Evolutionary conservation across 2,797 vertebrate genomes (phyloP), one percentile per base, ranked within the genome.

Genomic region (Acanthurus tractus): DNA sequence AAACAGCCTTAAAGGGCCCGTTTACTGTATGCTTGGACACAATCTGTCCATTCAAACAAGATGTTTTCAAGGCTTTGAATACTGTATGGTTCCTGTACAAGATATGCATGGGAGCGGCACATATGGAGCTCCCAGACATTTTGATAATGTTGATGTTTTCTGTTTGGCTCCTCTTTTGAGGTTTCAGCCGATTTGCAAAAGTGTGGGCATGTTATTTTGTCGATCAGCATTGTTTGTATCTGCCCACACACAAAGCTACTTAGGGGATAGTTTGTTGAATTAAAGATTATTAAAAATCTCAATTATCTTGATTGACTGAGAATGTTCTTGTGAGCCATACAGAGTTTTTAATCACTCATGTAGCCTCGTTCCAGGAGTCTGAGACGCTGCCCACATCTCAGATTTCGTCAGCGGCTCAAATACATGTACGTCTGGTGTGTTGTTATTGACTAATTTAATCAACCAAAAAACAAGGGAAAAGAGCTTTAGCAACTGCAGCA

Each of bases 1-100:
- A 92, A 93, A 87, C 92, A 94, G 92, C 86, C 92, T 91, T 87
- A 86, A 89, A 88, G 81, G 82, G 81, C 79, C 80, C 70, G 52
- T 83, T 80, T 79, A 83, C 87, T 92, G 78, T 90, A 82, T 67
- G 85, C 87, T 87, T 61, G 75, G 84, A 89, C 78, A 90, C 88
- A 90, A 74, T 88, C 85, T 83, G 77, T 85, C 88, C 86, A 88
- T 91, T 94, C 84, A 88, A 86, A 84, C 86, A 89, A 89, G 63
- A 88, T 87, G 89, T 92, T 86, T 80, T 85, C 82, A 56, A 78
- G 77, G 78, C 64, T 86, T 87, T 79, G 74, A 89, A 76, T 79
- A 74, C 75, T 85, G 70, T 79, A 83, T 64, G 64, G 34, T 86
- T 84, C 80, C 66, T 81, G 63, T 65, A 67, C 20, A 53, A 68